Conservation (phyloP, 2,888 invertebrate genomes). For the Rhamphomyia laevipes region DNA sequence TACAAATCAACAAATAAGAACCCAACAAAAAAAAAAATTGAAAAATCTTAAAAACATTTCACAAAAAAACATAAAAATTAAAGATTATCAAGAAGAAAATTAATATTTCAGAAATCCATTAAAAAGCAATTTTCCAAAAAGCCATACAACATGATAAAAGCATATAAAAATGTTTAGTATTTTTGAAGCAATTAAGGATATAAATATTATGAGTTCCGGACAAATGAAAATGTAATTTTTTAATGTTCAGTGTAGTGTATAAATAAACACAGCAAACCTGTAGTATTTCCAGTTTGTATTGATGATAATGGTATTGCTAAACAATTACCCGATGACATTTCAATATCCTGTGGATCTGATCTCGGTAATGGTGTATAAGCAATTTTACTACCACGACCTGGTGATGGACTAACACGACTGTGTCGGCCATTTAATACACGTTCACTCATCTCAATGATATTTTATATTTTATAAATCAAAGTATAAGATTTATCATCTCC, state of each 20-base stretch:
- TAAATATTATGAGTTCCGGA: too few species aligned
- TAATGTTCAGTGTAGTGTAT: not conserved
- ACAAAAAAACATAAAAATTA: too few species aligned
- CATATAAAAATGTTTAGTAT: too few species aligned
- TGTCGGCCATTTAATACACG: constrained; percentile 24
- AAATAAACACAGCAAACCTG: constrained; percentile 16
- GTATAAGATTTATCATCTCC: too few species aligned
- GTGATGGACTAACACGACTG: constrained; percentile 36
- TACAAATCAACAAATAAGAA: too few species aligned
- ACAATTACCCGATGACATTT: constrained; percentile 28
- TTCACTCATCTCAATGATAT: constrained; percentile 24
- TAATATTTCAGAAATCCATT: too few species aligned
- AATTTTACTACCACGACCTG: constrained; percentile 34
- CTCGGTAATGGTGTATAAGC: constrained; percentile 37
- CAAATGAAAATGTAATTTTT: constrained; percentile 1
- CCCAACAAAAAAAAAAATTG: too few species aligned
- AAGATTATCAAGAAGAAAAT: too few species aligned
- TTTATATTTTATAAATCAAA: not conserved
- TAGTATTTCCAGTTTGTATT: constrained; percentile 29
- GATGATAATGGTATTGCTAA: constrained; percentile 37
- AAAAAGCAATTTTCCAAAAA: too few species aligned
- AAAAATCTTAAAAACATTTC: too few species aligned
- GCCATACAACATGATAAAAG: too few species aligned
- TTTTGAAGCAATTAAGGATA: too few species aligned
- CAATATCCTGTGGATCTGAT: constrained; percentile 33